Conservation (phyloP, 2,888 invertebrate genomes). For the Tinea trinotella region DNA sequence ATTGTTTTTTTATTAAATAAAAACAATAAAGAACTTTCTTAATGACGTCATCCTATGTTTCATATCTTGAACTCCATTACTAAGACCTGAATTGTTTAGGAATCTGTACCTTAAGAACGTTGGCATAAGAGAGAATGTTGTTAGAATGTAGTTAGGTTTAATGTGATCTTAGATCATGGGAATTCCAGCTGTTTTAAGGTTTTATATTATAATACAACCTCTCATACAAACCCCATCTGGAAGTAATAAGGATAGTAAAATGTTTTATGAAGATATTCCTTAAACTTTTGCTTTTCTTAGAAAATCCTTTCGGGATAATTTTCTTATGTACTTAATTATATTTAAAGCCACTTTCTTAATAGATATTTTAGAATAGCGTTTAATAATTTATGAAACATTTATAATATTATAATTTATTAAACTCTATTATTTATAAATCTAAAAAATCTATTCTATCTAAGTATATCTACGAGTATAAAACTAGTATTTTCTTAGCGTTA, state of each 20-base stretch:
- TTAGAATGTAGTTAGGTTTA: too few relatives aligned
- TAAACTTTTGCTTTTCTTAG: neutral
- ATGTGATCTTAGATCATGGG: conserved; percentile 6
- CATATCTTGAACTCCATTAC: neutral
- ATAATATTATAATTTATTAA: too few relatives aligned
- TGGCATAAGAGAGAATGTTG: neutral
- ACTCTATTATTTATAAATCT: too few relatives aligned
- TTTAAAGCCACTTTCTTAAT: too few relatives aligned
- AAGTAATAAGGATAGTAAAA: conserved; percentile 6
- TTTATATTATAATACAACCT: neutral
- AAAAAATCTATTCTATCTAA: too few relatives aligned
- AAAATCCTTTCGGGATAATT: neutral
- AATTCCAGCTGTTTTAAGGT: conserved; percentile 5
- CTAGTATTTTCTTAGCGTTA: too few relatives aligned
- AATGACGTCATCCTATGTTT: neutral
- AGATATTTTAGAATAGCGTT: too few relatives aligned
- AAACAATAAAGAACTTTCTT: neutral
- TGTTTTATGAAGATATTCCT: neutral
- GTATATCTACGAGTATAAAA: too few relatives aligned
- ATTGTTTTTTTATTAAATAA: neutral
- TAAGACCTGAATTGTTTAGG: neutral
- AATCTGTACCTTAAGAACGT: neutral
- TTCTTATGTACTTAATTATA: too few relatives aligned
- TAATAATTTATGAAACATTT: too few relatives aligned
- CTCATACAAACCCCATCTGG: neutral